Conservation (phyloP, 1,140 invertebrate species). For the Drosophila teissieri region DNA sequence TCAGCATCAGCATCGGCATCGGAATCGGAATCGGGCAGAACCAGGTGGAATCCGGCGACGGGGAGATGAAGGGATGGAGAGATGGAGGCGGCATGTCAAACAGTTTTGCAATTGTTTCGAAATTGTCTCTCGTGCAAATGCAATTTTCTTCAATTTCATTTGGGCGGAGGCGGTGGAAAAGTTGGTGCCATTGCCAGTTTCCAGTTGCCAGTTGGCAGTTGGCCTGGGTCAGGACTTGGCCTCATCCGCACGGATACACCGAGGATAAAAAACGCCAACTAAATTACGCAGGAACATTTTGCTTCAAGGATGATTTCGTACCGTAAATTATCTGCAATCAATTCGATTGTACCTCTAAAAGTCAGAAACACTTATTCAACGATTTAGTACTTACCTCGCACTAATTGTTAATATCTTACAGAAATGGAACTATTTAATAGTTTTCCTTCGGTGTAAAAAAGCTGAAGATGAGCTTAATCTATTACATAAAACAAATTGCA, state of each 20-base stretch:
- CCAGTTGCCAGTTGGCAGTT: slow-evolving; percentile 67
- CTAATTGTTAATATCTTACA: too few relatives aligned
- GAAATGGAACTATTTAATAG: too few relatives aligned
- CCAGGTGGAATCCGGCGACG: slow-evolving; percentile 8
- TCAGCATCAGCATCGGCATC: neutral
- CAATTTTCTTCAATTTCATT: slow-evolving; percentile 84
- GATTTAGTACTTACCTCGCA: too few relatives aligned
- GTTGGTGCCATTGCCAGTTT: slow-evolving; percentile 59
- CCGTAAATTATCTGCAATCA: neutral
- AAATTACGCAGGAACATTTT: neutral
- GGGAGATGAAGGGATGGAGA: neutral
- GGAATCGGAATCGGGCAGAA: slow-evolving; percentile 8
- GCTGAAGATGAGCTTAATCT: slow-evolving; percentile 70
- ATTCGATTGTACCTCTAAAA: neutral
- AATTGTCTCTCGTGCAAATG: slow-evolving; percentile 83
- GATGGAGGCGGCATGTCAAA: slow-evolving; percentile 73
- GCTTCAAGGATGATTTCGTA: slow-evolving; percentile 3
- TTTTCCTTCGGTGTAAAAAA: slow-evolving; percentile 22
- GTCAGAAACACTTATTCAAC: too few relatives aligned
- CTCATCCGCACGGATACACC: slow-evolving; percentile 35
- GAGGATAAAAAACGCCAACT: slow-evolving; percentile 3
- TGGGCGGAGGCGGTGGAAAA: slow-evolving; percentile 63
- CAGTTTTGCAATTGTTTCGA: slow-evolving; percentile 83
- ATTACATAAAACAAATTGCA: slow-evolving; percentile 73
- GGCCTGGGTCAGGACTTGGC: slow-evolving; percentile 32